Evolutionary conservation across 1,140 invertebrate genomes (phyloP).

Genomic region (Bicyclus anynana): DNA sequence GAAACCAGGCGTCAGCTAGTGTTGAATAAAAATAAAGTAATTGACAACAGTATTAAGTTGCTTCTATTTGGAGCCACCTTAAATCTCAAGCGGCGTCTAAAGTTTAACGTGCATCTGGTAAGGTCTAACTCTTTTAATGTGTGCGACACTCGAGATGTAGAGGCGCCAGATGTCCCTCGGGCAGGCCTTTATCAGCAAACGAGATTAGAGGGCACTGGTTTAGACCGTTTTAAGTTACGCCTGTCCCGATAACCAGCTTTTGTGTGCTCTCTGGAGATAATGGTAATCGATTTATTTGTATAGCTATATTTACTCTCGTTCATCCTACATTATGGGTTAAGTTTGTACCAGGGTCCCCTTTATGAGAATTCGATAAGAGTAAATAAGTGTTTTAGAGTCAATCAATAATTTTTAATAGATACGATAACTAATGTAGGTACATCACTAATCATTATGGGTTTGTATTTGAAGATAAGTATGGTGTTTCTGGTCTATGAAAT

Average conservation of each 20-base stretch:
- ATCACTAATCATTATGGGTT: neutral
- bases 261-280: constrained; percentile 27
- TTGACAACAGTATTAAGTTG: neutral
- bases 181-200: constrained; percentile 27
- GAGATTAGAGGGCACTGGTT: constrained; percentile 33
- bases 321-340: constrained; percentile 2
- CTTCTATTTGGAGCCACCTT: neutral
- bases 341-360: neutral
- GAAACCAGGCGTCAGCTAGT: too few species aligned
- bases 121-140: constrained; percentile 17
- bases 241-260: constrained; percentile 27
- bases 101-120: constrained; percentile 1
- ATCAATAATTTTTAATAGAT: neutral
- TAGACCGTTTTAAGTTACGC: constrained; percentile 33
- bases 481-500: too few species aligned
- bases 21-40: too few species aligned
- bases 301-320: constrained; percentile 1
- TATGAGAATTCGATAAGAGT: neutral
- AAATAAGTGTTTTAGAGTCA: neutral
- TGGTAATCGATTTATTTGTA: constrained; percentile 23
- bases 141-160: constrained; percentile 33
- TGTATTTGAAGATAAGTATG: too few species aligned
- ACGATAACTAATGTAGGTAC: neutral
- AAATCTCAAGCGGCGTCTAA: neutral
- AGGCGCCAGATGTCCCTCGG: constrained; percentile 32